Evolutionary conservation across 2,888 invertebrate species (phyloP), one percentile per base, ranked within the genome.

Genomic region (Sepioteuthis lessoniana): DNA sequence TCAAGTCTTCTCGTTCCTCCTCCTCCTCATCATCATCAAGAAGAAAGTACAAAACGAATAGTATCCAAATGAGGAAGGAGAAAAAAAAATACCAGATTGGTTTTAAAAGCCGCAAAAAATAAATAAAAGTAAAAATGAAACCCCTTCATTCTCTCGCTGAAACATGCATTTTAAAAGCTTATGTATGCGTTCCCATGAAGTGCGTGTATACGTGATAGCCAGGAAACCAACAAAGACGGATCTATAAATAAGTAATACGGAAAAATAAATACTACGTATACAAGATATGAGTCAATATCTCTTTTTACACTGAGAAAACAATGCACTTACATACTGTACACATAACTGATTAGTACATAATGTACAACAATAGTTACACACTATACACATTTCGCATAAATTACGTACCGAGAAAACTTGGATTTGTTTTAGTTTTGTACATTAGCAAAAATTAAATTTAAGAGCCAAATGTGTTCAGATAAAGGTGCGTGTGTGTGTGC

Each of bases 191-290:
- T 13, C 35, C n/a, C 35, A 35, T 76, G 1, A n/a, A n/a, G 76
- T 13, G 76, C 76, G 76, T 76, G 76, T 76, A 76, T 31, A 76
- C 13, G 76, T 76, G n/a, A 76, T 13, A 76, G 76, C 76, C n/a
- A 76, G 76, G 76, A 76, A 76, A 76, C 76, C n/a, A 13, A 76
- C n/a, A 76, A 76, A 76, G 35, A 76, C 76, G 76, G 35, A 35
- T 76, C 76, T 76, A 76, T 76, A 76, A 76, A 76, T 76, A 76
- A 76, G n/a, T 76, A 76, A 76, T 76, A 76, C 76, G 31, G 60
- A 60, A 60, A 60, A 60, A 60, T 60, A 60, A 60, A 60, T 60
- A 28, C 31, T 60, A 28, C 28, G 60, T 31, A 10, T 60, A 60
- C 8, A 35, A 16, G 76, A 76, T 76, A 76, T 76, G 76, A 76